Base-by-base conservation (phyloP, 30 jellyfish, hydroid and myxozoan species). In the Aurelia aurita region DNA sequence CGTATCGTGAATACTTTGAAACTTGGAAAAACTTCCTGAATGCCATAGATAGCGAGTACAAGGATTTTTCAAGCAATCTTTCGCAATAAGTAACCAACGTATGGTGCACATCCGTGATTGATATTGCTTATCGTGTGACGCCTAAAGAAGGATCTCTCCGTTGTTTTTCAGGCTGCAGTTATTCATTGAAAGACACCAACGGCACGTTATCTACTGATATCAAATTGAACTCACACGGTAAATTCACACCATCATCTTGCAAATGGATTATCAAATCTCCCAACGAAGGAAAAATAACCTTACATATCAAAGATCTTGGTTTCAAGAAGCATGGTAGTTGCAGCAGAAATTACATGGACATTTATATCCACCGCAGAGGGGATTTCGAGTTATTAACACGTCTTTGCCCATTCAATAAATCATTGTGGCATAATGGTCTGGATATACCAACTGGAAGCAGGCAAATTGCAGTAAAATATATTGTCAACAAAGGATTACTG, bases 211-310 rank as follows among this genome's bases (percentile, higher is more conserved):
- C 29, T 1, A n/a, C 57, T 23, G 16, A 35, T 15, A 35, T 21
- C 27, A 54, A 45, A 62, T 35, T 29, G 43, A 43, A 72, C n/a
- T 21, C 22, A 0, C 59, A 59, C 21, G 18, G 47, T 26, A 61
- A 45, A n/a, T 29, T 12, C 12, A 19, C 46, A 39, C 84, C 84
- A 0, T 16, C 63, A 10, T n/a, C 31, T 22, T 84, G 94, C 65
- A 22, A 69, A 3, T 84, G 94, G 94, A 84, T 78, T 1, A 61
- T 84, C 35, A 84, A 84, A 61, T 43, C 94, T n/a, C 57, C 76
- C 34, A 44, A 15, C 23, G 11, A 59, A 2, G 44, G 72, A 25
- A 10, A 28, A 3, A 61, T 84, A 27, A 19, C 54, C 23, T 57
- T 84, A 26, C 67, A 60, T 31, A 72, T 84, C 28, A 84, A 74